These are phyloP conservation scores for Rhodinocichla rosea DNA, from an alignment of 2,113 vertebrate genomes.

Conservation along the genomic window DNA sequence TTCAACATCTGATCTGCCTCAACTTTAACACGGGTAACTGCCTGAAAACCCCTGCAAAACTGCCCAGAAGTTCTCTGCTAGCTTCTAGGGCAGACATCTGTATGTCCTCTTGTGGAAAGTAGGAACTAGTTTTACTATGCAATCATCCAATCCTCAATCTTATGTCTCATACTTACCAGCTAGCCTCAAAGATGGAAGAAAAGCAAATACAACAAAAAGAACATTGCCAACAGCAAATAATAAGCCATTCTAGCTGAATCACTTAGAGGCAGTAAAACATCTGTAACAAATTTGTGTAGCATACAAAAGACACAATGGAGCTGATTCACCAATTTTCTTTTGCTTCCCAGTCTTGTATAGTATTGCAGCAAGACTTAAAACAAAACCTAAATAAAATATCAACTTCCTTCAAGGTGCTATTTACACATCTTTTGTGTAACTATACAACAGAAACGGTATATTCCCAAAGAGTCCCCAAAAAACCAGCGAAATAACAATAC, in stretches of 20 bases:
- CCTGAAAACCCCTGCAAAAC: background rate
- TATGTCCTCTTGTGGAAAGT: background rate
- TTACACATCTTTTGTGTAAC: background rate
- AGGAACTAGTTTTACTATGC: background rate
- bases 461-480: background rate
- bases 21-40: background rate
- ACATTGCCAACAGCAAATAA: background rate
- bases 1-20: background rate
- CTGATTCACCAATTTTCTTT: background rate
- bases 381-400: background rate
- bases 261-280: constrained; percentile 15
- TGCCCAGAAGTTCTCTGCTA: background rate
- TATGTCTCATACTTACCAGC: background rate
- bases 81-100: background rate
- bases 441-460: background rate
- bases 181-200: background rate
- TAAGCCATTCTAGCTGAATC: background rate
- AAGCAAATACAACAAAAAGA: background rate
- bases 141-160: background rate
- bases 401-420: background rate
- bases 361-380: background rate
- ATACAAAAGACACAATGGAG: background rate
- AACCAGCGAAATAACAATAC: background rate
- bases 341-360: background rate
- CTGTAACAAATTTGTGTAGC: constrained; percentile 30